Conservation (phyloP, 2,888 invertebrate species). For the Nomada ferruginata region DNA sequence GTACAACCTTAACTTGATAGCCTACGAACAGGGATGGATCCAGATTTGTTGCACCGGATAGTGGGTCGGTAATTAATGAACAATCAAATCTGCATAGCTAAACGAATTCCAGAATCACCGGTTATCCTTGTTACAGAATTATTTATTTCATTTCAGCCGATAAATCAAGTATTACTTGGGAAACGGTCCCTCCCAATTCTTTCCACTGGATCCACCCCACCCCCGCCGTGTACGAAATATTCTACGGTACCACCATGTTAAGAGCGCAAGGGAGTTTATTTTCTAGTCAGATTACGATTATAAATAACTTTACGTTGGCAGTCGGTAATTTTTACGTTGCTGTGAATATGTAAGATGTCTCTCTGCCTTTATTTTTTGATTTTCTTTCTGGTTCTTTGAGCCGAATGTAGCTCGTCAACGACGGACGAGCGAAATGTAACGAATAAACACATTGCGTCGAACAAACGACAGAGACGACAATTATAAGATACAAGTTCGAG, state of each 20-base stretch:
- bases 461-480: slow-evolving; percentile 49
- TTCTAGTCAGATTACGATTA: slow-evolving; percentile 75
- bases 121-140: background rate
- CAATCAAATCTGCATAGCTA: background rate
- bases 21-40: slow-evolving; percentile 62
- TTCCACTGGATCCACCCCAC: slow-evolving; percentile 36
- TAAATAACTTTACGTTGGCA: slow-evolving; percentile 62
- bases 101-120: background rate
- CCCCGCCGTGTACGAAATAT: slow-evolving; percentile 64
- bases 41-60: background rate
- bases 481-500: slow-evolving; percentile 57
- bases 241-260: slow-evolving; percentile 63
- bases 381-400: background rate
- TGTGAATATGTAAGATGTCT: slow-evolving; percentile 57
- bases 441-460: background rate
- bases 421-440: slow-evolving; percentile 4
- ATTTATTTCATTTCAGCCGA: background rate
- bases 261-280: slow-evolving; percentile 62
- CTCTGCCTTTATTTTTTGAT: background rate
- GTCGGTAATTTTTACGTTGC: slow-evolving; percentile 51
- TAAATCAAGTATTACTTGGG: background rate
- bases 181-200: background rate
- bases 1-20: slow-evolving; percentile 74
- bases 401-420: slow-evolving; percentile 17
- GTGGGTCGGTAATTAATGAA: background rate